phyloP scores from a whole-genome alignment of 2,888 invertebrate genomes.

The Melanostoma mellinum region DNA sequence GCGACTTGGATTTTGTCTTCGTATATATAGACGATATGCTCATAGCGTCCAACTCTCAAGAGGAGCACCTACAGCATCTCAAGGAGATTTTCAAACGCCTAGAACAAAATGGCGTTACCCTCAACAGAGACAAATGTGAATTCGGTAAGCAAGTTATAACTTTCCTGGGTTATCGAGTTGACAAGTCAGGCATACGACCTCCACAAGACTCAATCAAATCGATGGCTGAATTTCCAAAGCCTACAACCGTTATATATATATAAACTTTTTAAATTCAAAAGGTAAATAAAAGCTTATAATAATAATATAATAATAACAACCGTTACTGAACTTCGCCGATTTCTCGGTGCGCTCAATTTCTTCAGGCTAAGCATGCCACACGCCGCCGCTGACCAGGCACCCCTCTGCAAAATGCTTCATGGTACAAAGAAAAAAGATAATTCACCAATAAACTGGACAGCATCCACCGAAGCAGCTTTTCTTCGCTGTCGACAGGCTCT shows the following conservation, averaged over 20 bases:
- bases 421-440: conserved; percentile 33
- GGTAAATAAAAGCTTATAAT: too few relatives aligned
- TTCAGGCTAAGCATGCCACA: not conserved
- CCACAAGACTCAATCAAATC: not conserved
- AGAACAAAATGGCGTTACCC: conserved; percentile 3
- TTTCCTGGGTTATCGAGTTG: not conserved
- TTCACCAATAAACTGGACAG: conserved; percentile 27
- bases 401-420: not conserved
- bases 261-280: too few relatives aligned
- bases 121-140: not conserved
- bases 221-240: not conserved
- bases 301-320: too few relatives aligned
- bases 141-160: not conserved
- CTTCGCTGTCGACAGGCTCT: conserved; percentile 35
- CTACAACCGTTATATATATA: too few relatives aligned
- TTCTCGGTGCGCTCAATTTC: not conserved
- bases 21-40: not conserved
- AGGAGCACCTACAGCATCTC: conserved; percentile 5
- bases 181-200: not conserved
- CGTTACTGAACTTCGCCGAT: not conserved
- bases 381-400: not conserved
- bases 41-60: too few relatives aligned
- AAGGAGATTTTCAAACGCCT: conserved; percentile 13
- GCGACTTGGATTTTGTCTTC: conserved; percentile 12
- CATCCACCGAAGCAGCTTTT: conserved; percentile 18